Percentiles rank a stretch among this genome's conserved stretches.
Conservation (phyloP, 2,797 vertebrate genomes). For the Catostomus latipinnis region DNA sequence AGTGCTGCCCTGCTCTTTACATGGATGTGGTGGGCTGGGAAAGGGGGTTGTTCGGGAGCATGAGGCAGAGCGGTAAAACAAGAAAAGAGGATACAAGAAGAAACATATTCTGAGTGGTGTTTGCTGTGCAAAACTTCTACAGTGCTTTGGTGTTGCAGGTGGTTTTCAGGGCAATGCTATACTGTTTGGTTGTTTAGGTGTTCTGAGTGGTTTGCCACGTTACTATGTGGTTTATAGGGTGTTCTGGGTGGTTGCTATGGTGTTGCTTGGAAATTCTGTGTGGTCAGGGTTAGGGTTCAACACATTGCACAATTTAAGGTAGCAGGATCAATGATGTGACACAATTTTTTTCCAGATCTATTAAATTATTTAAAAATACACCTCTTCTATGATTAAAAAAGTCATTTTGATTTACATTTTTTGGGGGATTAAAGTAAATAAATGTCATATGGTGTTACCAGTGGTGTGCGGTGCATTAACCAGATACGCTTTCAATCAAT, state of each 20-base stretch:
- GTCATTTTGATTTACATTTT: too few relatives aligned
- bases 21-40: background rate
- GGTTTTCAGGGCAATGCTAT: background rate
- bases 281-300: too few relatives aligned
- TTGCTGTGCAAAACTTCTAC: too few relatives aligned
- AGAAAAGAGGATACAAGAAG: background rate
- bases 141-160: background rate
- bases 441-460: too few relatives aligned
- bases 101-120: background rate
- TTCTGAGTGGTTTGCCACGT: background rate
- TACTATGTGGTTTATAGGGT: background rate
- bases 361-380: too few relatives aligned
- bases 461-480: too few relatives aligned
- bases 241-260: background rate
- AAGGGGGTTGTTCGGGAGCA: slow-evolving; percentile 19
- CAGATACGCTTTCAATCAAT: too few relatives aligned
- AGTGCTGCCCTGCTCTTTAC: slow-evolving; percentile 55
- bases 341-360: too few relatives aligned
- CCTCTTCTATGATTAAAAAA: too few relatives aligned
- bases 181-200: background rate
- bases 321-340: too few relatives aligned
- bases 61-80: background rate
- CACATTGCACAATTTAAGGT: too few relatives aligned
- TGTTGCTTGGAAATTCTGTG: slow-evolving; percentile 15
- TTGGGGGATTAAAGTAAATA: too few relatives aligned